phyloP scores from a whole-genome alignment of 2,113 vertebrate species.

The Callopanchax toddi region DNA sequence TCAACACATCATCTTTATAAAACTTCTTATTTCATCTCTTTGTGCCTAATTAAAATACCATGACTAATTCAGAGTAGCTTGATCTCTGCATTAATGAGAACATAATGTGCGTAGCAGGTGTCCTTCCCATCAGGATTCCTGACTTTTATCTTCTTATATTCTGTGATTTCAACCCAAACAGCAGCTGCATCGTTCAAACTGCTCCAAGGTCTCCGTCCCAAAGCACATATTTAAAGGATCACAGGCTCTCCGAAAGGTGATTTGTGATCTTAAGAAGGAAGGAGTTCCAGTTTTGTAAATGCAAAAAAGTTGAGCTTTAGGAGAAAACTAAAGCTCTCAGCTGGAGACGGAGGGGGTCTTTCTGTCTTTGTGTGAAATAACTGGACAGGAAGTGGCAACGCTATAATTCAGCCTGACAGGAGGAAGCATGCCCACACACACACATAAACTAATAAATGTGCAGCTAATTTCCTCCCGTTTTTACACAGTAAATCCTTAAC shows the following conservation, averaged over 20 bases:
- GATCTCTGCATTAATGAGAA: conserved; percentile 24
- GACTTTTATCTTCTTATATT: conserved; percentile 32
- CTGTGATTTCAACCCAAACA: neutral
- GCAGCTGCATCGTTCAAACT: neutral
- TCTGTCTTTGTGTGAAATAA: too few relatives aligned
- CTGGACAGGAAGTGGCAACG: conserved; percentile 72
- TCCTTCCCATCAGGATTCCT: conserved; percentile 23
- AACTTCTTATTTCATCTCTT: neutral
- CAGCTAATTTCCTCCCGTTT: neutral
- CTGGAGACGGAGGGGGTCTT: conserved; percentile 24
- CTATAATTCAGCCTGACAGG: conserved; percentile 70
- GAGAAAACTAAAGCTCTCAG: conserved; percentile 41
- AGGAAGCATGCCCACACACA: conserved; percentile 26
- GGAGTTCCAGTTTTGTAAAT: conserved; percentile 39
- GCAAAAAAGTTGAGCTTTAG: conserved; percentile 40
- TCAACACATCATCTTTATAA: neutral
- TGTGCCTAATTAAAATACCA: conserved; percentile 16
- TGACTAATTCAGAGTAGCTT: conserved; percentile 12
- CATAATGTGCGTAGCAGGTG: conserved; percentile 9
- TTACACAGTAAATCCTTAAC: too few relatives aligned
- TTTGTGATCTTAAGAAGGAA: conserved; percentile 38
- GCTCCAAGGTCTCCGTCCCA: neutral
- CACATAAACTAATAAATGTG: conserved; percentile 9
- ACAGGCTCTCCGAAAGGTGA: neutral
- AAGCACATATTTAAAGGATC: conserved; percentile 37